A percentile compares a stretch with the other conserved stretches of the same genome.
Conservation (phyloP, 2,113 vertebrate genomes). For the Cercocebus atys region DNA sequence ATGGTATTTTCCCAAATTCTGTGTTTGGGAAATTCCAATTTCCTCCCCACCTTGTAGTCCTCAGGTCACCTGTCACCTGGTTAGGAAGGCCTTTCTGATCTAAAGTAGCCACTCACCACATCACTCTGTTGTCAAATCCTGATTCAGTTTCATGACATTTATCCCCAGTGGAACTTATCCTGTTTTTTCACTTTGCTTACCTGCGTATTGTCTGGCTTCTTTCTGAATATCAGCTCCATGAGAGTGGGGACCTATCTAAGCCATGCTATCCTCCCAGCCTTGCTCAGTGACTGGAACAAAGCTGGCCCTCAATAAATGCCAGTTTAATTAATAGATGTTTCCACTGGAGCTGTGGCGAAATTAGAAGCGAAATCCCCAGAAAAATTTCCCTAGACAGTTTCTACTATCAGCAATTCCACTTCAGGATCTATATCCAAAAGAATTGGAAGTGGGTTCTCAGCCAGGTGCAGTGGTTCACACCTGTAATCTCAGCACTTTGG, state of each 20-base stretch:
- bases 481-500: too few species aligned
- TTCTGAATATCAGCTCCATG: neutral
- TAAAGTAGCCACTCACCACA: neutral
- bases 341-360: neutral
- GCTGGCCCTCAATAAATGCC: neutral
- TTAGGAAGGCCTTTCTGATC: neutral
- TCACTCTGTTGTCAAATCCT: neutral
- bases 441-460: neutral
- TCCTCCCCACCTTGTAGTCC: neutral
- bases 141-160: neutral
- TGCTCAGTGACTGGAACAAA: neutral
- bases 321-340: neutral
- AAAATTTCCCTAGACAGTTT: neutral
- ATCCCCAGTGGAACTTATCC: neutral
- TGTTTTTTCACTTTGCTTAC: neutral
- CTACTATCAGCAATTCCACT: neutral
- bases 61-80: neutral
- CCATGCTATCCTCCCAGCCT: neutral
- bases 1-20: neutral
- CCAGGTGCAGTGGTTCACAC: too few species aligned
- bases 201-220: neutral
- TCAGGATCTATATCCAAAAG: neutral
- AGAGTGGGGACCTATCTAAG: neutral
- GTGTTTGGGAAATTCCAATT: too few species aligned
- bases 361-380: neutral